Percentiles rank a stretch among this genome's conserved stretches.
Evolutionary conservation across 1,140 invertebrate genomes (phyloP).

Genomic region (Atta colombica): DNA sequence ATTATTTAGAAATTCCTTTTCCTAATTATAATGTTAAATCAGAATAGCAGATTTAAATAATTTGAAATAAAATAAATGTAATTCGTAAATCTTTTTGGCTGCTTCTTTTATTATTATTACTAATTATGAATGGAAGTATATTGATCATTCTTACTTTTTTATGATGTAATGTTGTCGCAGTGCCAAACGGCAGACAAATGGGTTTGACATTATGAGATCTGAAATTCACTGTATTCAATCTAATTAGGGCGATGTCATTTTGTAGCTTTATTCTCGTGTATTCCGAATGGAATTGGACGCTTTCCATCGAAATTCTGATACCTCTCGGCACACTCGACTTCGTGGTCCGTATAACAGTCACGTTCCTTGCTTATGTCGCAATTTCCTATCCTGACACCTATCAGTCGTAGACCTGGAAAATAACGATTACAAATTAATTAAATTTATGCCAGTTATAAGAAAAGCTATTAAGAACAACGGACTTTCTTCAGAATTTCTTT

Average conservation of each 20-base stretch:
- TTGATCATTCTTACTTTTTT: constrained; percentile 72
- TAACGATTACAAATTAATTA: not conserved
- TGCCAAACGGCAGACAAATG: constrained; percentile 88
- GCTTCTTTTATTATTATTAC: not conserved
- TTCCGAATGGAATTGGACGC: constrained; percentile 86
- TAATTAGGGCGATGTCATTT: constrained; percentile 90
- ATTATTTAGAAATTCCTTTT: not conserved
- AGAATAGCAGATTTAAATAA: not conserved
- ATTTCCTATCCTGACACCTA: constrained; percentile 89
- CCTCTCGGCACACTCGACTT: constrained; percentile 87
- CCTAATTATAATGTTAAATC: not conserved
- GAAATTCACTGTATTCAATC: constrained; percentile 87
- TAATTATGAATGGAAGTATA: not conserved
- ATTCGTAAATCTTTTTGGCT: not conserved
- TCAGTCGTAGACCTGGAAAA: constrained; percentile 78
- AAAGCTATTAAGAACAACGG: no score
- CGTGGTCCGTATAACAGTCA: constrained; percentile 87
- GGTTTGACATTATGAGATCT: constrained; percentile 85
- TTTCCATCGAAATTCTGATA: constrained; percentile 88
- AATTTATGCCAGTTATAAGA: no score
- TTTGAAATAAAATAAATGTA: not conserved
- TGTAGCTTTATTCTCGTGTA: constrained; percentile 85
- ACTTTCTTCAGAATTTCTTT: constrained; percentile 50
- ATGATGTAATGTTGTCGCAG: constrained; percentile 61
- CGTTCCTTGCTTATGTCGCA: constrained; percentile 87